Percentiles rank a stretch among this genome's conserved stretches.
Conservation (phyloP, 2,113 vertebrate genomes). For the Edolisoma coerulescens region DNA sequence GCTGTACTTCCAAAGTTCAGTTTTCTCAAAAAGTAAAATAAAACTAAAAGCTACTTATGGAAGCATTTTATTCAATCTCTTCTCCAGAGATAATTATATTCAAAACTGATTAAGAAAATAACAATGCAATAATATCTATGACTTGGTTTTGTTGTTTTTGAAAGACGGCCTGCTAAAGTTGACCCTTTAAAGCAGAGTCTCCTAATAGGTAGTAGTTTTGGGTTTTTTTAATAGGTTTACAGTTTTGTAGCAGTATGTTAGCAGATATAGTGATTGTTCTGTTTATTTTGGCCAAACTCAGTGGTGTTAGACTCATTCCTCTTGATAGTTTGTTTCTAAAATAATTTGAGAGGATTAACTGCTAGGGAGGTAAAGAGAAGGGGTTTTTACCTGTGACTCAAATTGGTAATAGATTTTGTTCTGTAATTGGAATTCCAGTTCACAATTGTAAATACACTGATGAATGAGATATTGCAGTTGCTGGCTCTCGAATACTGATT, state of each 20-base stretch:
- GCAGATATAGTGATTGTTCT: background rate
- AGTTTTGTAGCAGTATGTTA: background rate
- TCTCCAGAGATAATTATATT: background rate
- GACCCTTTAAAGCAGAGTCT: background rate
- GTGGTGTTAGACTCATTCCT: background rate
- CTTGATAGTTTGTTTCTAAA: background rate
- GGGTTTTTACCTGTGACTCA: background rate
- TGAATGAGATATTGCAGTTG: background rate
- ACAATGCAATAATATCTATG: background rate
- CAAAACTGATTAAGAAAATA: background rate
- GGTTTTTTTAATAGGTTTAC: background rate
- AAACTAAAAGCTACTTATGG: background rate
- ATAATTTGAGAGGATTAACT: background rate
- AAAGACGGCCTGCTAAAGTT: background rate
- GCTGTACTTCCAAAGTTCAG: background rate
- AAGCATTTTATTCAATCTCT: background rate
- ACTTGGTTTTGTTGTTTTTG: background rate
- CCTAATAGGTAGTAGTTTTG: background rate
- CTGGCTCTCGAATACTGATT: background rate
- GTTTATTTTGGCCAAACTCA: background rate
- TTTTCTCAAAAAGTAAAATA: background rate
- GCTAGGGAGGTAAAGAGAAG: background rate
- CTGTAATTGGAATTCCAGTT: conserved; percentile 11
- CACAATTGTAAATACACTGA: background rate
- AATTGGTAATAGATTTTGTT: background rate